Evolutionary conservation across 1,140 invertebrate species (phyloP), one percentile per base, ranked within the genome.

Genomic region (Orchesella cincta): DNA sequence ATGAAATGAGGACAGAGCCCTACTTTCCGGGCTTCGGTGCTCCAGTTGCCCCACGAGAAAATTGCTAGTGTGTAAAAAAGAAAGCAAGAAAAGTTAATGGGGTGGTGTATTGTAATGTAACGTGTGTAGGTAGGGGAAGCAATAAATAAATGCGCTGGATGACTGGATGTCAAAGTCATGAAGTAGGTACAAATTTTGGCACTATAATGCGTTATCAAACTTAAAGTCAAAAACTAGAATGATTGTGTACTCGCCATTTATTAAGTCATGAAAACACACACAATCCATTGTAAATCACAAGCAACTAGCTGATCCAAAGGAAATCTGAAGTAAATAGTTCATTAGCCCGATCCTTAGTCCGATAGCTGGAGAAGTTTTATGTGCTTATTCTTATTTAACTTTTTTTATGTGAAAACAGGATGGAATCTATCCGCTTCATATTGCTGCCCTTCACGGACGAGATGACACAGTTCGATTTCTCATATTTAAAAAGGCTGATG

Each of bases 391-490:
- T n/a, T n/a, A n/a, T n/a, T n/a, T n/a, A n/a, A n/a, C n/a, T n/a
- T n/a, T n/a, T n/a, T n/a, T n/a, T n/a, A n/a, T n/a, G n/a, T n/a
- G n/a, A 87, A 16, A 12, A 31, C 88, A 98, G 96, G 96, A 98
- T 86, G 95, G 95, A 85, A 94, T 93, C 86, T 96, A 96, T 88
- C 93, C 92, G 33, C 88, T 98, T 31, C 95, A 98, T 86, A 92
- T 96, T 85, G 94, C 96, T 23, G 93, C 95, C 34, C 93, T 95
- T 90, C 93, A 94, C 85, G 95, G 94, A 28, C 90, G 95, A 83
- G 96, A 98, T 86, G 97, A 99, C 85, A 94, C 97, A 73, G 93
- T 98, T 83, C 95, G 96, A 84, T 87, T 96, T 34, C 88, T 98
- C 12, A 86, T 98, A 62, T 90, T 91, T 52, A 95, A 95, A 85